A percentile compares a stretch with the other conserved stretches of the same genome.
phyloP scores from a whole-genome alignment of 2,888 invertebrate species.

The Agonum fuliginosum region DNA sequence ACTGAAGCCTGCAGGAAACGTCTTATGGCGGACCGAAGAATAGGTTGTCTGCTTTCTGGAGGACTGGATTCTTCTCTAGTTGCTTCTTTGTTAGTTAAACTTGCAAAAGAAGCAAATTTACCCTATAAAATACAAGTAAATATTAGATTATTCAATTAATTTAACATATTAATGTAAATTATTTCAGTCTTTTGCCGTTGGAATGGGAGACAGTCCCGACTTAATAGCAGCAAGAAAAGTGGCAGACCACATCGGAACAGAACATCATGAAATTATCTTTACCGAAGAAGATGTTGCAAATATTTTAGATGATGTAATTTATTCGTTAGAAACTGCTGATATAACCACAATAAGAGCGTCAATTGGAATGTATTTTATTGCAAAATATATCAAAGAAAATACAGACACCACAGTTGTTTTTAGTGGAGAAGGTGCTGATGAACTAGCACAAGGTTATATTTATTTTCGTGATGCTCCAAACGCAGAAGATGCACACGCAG shows the following conservation, averaged over 20 bases:
- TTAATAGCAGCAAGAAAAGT: constrained; percentile 89
- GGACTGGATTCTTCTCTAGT: constrained; percentile 92
- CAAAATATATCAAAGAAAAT: constrained; percentile 87
- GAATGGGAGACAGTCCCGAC: constrained; percentile 93
- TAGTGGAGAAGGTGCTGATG: constrained; percentile 97
- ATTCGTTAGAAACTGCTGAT: constrained; percentile 91
- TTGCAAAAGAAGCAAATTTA: constrained; percentile 78
- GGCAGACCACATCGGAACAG: constrained; percentile 88
- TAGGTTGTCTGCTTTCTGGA: constrained; percentile 90
- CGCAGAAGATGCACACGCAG: constrained; percentile 81
- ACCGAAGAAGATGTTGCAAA: constrained; percentile 86
- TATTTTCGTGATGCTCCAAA: constrained; percentile 94
- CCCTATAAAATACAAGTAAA: constrained; percentile 81
- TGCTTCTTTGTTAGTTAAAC: constrained; percentile 82
- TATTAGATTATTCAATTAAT: neutral
- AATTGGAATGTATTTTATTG: constrained; percentile 86
- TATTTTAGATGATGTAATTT: constrained; percentile 88
- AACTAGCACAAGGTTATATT: constrained; percentile 94
- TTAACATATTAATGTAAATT: constrained; percentile 63
- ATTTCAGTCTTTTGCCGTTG: constrained; percentile 90
- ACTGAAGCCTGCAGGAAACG: constrained; percentile 86
- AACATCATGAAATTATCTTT: constrained; percentile 93
- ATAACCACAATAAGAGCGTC: constrained; percentile 92
- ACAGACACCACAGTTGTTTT: constrained; percentile 91
- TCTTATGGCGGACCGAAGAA: constrained; percentile 88